phyloP scores from a whole-genome alignment of 2,113 vertebrate species.

The Semicossyphus pulcher region DNA sequence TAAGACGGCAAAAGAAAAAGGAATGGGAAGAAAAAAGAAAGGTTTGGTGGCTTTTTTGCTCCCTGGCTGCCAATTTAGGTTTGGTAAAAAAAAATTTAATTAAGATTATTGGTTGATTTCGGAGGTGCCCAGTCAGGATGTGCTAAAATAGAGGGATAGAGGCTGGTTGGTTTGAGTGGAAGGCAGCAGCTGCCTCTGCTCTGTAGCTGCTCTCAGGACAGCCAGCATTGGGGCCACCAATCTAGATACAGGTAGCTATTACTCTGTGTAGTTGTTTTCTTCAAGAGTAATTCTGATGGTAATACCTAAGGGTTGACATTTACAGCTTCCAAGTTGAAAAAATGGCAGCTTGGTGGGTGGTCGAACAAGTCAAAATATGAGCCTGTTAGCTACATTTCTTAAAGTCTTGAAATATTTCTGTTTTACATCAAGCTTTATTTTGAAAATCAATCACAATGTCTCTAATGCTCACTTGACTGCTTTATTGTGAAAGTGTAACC shows the following conservation, averaged over 20 bases:
- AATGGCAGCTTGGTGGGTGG: no score
- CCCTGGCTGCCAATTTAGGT: neutral
- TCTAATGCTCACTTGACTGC: no score
- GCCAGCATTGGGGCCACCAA: neutral
- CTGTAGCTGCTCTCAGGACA: neutral
- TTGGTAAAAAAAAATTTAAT: slow-evolving; percentile 43
- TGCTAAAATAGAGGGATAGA: slow-evolving; percentile 1
- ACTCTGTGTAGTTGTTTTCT: neutral
- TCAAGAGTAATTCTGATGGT: neutral
- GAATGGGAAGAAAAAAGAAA: neutral
- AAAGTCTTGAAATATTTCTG: no score
- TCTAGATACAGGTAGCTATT: neutral
- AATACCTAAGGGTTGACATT: no score
- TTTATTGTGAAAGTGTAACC: no score
- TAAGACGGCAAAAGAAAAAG: neutral
- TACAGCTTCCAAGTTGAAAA: no score
- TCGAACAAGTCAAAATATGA: no score
- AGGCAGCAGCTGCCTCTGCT: slow-evolving; percentile 2
- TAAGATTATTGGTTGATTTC: neutral
- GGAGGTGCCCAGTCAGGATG: neutral
- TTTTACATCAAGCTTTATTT: no score
- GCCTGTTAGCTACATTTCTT: no score
- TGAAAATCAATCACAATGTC: no score
- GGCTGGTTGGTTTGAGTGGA: slow-evolving; percentile 10
- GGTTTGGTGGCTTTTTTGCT: slow-evolving; percentile 16